Evolutionary conservation across 2,113 vertebrate species (phyloP), one percentile per base, ranked within the genome.

Genomic region (Calidris pugnax): DNA sequence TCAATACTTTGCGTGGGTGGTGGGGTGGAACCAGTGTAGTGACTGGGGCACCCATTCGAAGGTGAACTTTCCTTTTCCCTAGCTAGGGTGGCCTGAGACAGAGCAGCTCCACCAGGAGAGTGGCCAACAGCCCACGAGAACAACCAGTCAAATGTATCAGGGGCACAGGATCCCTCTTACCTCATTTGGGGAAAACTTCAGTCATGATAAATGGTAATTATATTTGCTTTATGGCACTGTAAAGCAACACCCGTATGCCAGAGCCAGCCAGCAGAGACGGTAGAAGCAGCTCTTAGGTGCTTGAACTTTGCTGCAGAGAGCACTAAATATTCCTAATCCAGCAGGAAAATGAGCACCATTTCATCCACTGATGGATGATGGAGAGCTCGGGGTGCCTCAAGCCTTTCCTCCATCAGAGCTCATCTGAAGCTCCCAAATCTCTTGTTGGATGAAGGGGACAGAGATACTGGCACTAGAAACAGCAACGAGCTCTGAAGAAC

Each of bases 161-260:
- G 37, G 47, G n/a, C 62, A 48, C 2, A 3, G 28, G 7, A 53
- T 50, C 24, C 45, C 35, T 21, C n/a, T 73, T 24, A n/a, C 41
- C 51, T 35, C 26, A 8, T 0, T 4, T 24, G 47, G 43, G 47
- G 62, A 35, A 67, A 48, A 10, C 37, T 41, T 45, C 5, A 23
- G 27, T 2, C 14, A 1, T 4, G 37, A 16, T 9, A n/a, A 75
- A 37, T 0, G 2, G 7, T 12, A 33, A 24, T 9, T 27, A 2
- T 1, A 27, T 35, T 18, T 1, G 0, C 15, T 68, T 55, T 35
- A 7, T 17, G 50, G 55, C 5, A 1, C 55, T 20, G 35, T 35
- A 19, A 18, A 64, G 32, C 48, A 26, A 5, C 1, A 4, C 20
- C 35, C 8, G 2, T 8, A 5, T 24, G 30, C 11, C 47, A 28